phyloP scores from a whole-genome alignment of 2,888 invertebrate species.

The Noctua janthe region DNA sequence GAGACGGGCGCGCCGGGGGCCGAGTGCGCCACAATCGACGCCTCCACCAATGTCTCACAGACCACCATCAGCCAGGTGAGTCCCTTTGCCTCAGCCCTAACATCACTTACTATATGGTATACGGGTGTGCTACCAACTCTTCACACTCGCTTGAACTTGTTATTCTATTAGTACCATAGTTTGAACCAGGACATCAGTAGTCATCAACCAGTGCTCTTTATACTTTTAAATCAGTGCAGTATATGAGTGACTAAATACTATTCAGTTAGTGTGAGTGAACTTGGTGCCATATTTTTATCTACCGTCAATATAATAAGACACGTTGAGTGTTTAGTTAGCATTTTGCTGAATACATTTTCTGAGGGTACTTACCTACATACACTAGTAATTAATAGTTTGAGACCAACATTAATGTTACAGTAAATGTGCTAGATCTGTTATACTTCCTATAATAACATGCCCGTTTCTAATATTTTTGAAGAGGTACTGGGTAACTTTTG shows the following conservation, averaged over 20 bases:
- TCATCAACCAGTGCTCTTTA: background rate
- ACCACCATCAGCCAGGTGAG: constrained; percentile 77
- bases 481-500: background rate
- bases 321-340: background rate
- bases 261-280: background rate
- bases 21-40: constrained; percentile 67
- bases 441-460: background rate
- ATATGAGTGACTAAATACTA: background rate
- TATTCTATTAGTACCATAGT: background rate
- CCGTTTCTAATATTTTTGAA: background rate
- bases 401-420: background rate
- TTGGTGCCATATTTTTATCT: background rate
- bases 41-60: constrained; percentile 79
- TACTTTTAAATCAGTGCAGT: background rate
- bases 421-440: background rate
- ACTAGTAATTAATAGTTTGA: background rate
- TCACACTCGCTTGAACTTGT: background rate
- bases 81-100: background rate
- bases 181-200: background rate
- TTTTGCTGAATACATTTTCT: background rate
- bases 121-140: background rate
- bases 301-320: background rate
- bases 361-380: background rate
- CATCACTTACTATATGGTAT: background rate
- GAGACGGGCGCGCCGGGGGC: constrained; percentile 67